phyloP scores from a whole-genome alignment of 1,140 invertebrate genomes.

The Drosophila fuyamai region DNA sequence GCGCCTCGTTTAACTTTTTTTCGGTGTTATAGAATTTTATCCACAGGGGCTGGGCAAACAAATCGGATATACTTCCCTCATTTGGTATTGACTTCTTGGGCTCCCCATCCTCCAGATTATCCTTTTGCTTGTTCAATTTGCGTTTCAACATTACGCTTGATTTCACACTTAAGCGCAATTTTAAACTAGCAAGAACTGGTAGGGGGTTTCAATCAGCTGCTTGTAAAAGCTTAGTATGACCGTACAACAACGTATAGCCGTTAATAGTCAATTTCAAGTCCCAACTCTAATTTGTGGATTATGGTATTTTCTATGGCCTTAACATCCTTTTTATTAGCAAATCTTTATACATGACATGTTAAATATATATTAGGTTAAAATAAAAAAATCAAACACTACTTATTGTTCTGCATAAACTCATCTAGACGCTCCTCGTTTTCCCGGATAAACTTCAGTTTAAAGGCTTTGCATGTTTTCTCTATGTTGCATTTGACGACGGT shows the following conservation, averaged over 20 bases:
- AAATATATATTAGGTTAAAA: conserved; percentile 3
- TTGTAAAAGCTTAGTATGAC: not conserved
- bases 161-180: not conserved
- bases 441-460: conserved; percentile 38
- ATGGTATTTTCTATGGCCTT: conserved; percentile 4
- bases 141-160: conserved; percentile 57
- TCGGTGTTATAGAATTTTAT: conserved; percentile 60
- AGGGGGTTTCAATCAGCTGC: conserved; percentile 1
- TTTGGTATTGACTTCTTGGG: not conserved
- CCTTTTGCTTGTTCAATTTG: conserved; percentile 35
- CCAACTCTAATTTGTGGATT: too few relatives aligned
- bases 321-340: conserved; percentile 40
- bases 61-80: conserved; percentile 17
- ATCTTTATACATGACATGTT: conserved; percentile 7
- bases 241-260: not conserved
- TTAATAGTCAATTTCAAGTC: too few relatives aligned
- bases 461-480: conserved; percentile 44
- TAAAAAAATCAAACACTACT: conserved; percentile 27
- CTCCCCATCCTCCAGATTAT: not conserved
- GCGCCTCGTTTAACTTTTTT: conserved; percentile 41
- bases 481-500: conserved; percentile 54
- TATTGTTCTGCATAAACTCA: conserved; percentile 31
- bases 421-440: conserved; percentile 50
- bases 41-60: conserved; percentile 62
- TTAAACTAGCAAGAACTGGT: not conserved